Conservation (phyloP, 2,888 invertebrate species). For the Sminthurinus aureus region DNA sequence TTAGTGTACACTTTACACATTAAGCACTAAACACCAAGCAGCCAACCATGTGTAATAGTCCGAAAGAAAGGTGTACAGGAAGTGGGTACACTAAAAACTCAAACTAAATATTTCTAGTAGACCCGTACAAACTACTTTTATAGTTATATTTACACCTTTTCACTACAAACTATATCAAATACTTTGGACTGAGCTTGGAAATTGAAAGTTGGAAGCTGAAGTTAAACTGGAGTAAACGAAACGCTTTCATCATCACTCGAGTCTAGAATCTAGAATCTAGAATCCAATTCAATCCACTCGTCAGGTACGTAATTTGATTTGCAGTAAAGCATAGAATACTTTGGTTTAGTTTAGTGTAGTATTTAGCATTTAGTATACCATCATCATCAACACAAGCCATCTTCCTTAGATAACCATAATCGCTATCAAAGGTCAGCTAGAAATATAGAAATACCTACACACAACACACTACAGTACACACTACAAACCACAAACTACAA, state of each 20-base stretch:
- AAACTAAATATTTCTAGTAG: background rate
- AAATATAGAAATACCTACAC: constrained; percentile 7
- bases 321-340: background rate
- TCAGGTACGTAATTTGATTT: constrained; percentile 11
- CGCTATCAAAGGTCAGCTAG: constrained; percentile 25
- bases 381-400: background rate
- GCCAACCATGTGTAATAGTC: too few relatives aligned
- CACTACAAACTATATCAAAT: background rate
- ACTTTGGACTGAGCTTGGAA: background rate
- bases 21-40: too few relatives aligned
- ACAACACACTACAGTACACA: background rate
- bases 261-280: background rate
- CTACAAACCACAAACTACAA: background rate
- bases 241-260: constrained; percentile 6
- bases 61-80: background rate
- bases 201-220: constrained; percentile 1
- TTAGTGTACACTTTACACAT: too few relatives aligned
- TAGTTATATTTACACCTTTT: background rate
- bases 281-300: background rate
- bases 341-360: too few relatives aligned
- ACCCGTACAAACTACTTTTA: background rate
- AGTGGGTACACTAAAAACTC: background rate
- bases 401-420: constrained; percentile 12
- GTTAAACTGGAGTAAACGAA: background rate
- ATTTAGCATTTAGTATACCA: background rate